Percentiles rank a stretch among this genome's conserved stretches.
Evolutionary conservation across 2,797 vertebrate species (phyloP).

Genomic region (Gila robusta): DNA sequence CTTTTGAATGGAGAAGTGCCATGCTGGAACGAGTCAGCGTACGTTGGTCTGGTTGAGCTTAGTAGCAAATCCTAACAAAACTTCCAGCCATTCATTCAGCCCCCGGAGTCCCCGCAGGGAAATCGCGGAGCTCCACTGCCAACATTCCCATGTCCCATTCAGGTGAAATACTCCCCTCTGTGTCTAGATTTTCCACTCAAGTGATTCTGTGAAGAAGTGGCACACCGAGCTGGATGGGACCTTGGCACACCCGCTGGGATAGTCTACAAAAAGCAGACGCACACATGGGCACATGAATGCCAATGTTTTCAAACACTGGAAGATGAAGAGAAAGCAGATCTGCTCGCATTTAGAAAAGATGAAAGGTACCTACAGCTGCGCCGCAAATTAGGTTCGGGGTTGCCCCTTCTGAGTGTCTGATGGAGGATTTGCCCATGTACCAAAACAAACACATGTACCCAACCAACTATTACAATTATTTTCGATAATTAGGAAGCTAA

Average conservation of each 20-base stretch:
- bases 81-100: conserved; percentile 53
- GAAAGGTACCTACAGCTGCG: conserved; percentile 59
- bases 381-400: conserved; percentile 54
- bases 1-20: conserved; percentile 58
- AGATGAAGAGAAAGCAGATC: conserved; percentile 53
- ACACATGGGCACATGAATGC: conserved; percentile 59
- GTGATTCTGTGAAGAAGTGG: conserved; percentile 58
- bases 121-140: conserved; percentile 52
- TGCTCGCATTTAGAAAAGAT: conserved; percentile 37
- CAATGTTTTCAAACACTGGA: conserved; percentile 65
- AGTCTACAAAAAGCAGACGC: conserved; percentile 59
- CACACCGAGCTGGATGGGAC: conserved; percentile 46
- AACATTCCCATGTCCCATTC: conserved; percentile 60
- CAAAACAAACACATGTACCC: conserved; percentile 48
- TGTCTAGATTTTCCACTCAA: conserved; percentile 67
- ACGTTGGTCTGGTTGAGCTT: conserved; percentile 36
- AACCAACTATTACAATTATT: conserved; percentile 32
- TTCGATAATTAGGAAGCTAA: conserved; percentile 20
- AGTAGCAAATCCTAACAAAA: conserved; percentile 44
- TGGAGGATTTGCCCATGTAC: conserved; percentile 14
- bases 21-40: conserved; percentile 35
- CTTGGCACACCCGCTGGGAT: conserved; percentile 55
- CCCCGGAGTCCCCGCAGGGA: conserved; percentile 46
- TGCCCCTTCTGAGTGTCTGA: conserved; percentile 37
- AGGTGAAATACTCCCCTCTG: conserved; percentile 61